Percentiles rank a stretch among this genome's conserved stretches.
These are phyloP conservation scores for Enteromius treurensis DNA, from an alignment of 2,797 vertebrate genomes.

Conservation along the genomic window DNA sequence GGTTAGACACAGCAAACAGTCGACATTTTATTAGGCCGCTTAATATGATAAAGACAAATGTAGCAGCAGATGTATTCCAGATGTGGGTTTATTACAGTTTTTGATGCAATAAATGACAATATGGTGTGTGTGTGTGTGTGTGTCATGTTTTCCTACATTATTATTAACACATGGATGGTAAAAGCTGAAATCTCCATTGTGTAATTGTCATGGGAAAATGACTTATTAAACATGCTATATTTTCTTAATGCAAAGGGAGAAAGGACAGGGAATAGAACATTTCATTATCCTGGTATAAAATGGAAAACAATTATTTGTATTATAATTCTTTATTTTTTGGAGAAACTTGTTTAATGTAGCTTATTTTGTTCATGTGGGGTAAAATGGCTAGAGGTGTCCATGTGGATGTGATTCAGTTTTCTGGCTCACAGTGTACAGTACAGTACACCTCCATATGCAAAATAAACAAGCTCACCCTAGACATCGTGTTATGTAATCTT, in stretches of 20 bases:
- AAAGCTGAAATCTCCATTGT: not conserved
- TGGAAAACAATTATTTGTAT: too few relatives aligned
- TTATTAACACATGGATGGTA: not conserved
- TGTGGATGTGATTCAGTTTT: not conserved
- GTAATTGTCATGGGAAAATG: not conserved
- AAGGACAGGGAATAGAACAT: not conserved
- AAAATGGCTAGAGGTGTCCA: not conserved
- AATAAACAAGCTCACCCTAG: constrained; percentile 49
- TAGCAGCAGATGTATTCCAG: not conserved
- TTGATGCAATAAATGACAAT: constrained; percentile 55
- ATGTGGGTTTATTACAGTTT: not conserved
- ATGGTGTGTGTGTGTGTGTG: constrained; percentile 10
- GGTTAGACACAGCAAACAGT: not conserved
- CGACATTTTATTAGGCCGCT: not conserved
- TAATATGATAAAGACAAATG: constrained; percentile 10
- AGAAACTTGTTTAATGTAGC: constrained; percentile 63
- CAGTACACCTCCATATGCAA: not conserved
- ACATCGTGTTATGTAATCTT: constrained; percentile 44
- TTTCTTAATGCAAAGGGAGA: not conserved
- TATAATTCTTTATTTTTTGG: constrained; percentile 32
- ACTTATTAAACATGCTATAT: not conserved
- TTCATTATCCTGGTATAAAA: not conserved
- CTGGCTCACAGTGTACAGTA: not conserved
- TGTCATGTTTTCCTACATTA: not conserved
- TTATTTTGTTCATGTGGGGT: constrained; percentile 34